Evolutionary conservation across 2,113 vertebrate genomes (phyloP), one percentile per base, ranked within the genome.

Genomic region (Hyla sarda): DNA sequence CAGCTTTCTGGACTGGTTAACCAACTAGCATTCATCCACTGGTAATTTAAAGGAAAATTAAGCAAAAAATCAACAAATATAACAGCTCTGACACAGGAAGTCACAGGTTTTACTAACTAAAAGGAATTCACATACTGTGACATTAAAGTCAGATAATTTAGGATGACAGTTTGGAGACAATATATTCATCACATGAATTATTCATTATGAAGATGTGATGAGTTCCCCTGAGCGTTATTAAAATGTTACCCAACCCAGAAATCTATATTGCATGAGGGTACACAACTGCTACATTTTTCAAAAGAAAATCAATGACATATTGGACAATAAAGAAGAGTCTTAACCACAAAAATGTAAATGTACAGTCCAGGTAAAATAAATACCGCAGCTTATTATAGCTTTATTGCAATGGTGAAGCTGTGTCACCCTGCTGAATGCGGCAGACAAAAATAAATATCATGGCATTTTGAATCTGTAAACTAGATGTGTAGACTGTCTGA

Each of bases 181-280:
- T 88, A 90, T 91, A 90, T 88, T 85, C 89, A 73, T 34, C 10
- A 60, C 25, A 95, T 96, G 91, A 93, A 96, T 96, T 94, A 97
- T 96, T 96, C 94, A 96, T 93, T 45, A 65, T 23, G 81, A 88
- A 92, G 87, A 91, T 91, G 90, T 89, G 89, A 92, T 92, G 89
- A 87, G 87, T 88, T 88, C 92, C 92, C 90, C 37, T 67, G 90
- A 91, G 93, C 77, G 92, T 93, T 89, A 91, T 94, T 91, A 93
- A 89, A 91, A 92, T 84, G 89, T 88, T 87, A 87, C 92, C 92
- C 91, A 89, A 91, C 92, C 93, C 91, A 87, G 54, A 78, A 82
- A 87, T 30, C 60, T 78, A 88, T 87, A 89, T 67, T 88, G 84
- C 65, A 19, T 73, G 25, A 73, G 88, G 82, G 72, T n/a, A 9